These are phyloP conservation scores for Dinomys branickii DNA, from an alignment of 2,113 vertebrate species.

Conservation along the genomic window DNA sequence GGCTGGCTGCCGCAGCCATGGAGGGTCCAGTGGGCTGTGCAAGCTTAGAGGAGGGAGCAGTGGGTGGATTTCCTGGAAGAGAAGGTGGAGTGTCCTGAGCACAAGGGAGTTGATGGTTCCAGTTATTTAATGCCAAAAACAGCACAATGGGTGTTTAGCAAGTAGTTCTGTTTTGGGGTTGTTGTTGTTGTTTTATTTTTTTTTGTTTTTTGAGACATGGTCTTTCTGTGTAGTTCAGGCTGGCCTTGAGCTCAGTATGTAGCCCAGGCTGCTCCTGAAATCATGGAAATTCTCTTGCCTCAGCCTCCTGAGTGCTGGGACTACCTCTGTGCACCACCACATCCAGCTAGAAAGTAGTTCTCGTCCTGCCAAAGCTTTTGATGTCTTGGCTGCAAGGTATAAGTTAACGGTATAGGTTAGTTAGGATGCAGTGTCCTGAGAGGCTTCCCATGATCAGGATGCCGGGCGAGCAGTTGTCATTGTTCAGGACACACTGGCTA, in stretches of 20 bases:
- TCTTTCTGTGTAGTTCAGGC: not conserved
- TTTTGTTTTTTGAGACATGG: not conserved
- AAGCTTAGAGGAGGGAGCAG: not conserved
- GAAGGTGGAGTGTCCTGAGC: not conserved
- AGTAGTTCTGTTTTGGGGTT: not conserved
- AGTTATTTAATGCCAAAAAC: not conserved
- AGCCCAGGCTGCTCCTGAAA: not conserved
- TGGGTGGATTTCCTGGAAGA: constrained; percentile 29
- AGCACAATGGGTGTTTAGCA: not conserved
- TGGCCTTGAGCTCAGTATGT: not conserved
- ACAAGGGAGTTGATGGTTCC: not conserved
- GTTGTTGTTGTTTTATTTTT: not conserved
- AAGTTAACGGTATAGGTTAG: not conserved
- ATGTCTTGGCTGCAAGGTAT: not conserved
- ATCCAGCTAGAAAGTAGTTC: not conserved
- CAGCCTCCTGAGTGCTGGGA: not conserved
- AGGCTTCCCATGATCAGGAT: not conserved
- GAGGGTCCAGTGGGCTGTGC: not conserved
- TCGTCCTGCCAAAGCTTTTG: not conserved
- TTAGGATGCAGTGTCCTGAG: not conserved
- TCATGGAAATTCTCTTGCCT: not conserved
- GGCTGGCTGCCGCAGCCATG: not conserved
- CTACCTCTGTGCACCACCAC: not conserved
- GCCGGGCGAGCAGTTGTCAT: not conserved
- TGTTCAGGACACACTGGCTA: not conserved